These are phyloP conservation scores for Corapipo altera DNA, from an alignment of 2,113 vertebrate species.

Conservation along the genomic window DNA sequence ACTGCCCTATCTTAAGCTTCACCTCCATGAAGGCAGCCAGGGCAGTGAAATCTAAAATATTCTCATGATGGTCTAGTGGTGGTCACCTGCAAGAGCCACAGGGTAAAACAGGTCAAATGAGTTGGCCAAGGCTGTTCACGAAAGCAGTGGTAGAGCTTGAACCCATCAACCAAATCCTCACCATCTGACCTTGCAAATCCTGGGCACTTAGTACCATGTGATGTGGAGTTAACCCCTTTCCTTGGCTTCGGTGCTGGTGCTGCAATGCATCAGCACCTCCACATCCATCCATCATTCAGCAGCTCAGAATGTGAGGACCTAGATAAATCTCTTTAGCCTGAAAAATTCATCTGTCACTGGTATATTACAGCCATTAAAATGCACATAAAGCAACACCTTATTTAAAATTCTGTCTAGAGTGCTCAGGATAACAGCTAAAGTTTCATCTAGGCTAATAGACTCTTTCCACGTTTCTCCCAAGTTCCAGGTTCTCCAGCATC, in stretches of 20 bases:
- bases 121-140: background rate
- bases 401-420: constrained; percentile 59
- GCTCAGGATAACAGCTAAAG: constrained; percentile 21
- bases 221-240: constrained; percentile 2
- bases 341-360: constrained; percentile 39
- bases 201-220: fast-evolving
- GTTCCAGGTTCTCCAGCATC: background rate
- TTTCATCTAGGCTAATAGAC: constrained; percentile 10
- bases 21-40: background rate
- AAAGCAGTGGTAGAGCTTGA: background rate
- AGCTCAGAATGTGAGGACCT: background rate
- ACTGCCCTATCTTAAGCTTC: background rate
- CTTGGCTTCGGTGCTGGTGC: background rate
- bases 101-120: background rate
- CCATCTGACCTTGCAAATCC: background rate
- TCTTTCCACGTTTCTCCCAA: background rate
- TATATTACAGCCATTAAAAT: constrained; percentile 16
- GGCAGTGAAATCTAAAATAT: background rate
- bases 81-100: background rate
- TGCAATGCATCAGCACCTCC: background rate
- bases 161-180: background rate
- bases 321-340: constrained; percentile 28
- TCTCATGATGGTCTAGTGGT: background rate
- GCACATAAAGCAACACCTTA: constrained; percentile 3
- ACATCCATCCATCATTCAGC: constrained; percentile 41